Evolutionary conservation across 2,113 vertebrate species (phyloP).

Genomic region (Papio anubis): DNA sequence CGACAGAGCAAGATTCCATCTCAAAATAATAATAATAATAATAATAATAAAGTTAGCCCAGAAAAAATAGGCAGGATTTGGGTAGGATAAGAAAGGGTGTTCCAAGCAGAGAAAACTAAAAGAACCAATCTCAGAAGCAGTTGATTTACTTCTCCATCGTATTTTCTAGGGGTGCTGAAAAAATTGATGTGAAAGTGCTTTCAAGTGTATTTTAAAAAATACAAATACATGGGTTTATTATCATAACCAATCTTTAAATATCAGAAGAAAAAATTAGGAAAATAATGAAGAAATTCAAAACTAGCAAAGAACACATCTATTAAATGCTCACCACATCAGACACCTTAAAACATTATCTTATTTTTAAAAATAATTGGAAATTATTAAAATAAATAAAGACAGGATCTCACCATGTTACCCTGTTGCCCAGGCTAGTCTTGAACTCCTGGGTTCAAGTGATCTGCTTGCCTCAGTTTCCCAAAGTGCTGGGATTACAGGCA

Average conservation of each 20-base stretch:
- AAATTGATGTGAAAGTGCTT: slow-evolving; percentile 22
- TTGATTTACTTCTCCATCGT: slow-evolving; percentile 25
- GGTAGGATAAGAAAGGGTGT: neutral
- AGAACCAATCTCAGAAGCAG: neutral
- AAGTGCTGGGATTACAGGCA: no score
- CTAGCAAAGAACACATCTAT: neutral
- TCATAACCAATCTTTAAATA: slow-evolving; percentile 2
- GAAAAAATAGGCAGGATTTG: neutral
- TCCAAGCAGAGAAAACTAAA: slow-evolving; percentile 30
- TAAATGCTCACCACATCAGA: slow-evolving; percentile 15
- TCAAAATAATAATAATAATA: neutral
- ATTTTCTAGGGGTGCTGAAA: neutral
- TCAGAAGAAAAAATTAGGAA: neutral
- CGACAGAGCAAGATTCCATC: neutral
- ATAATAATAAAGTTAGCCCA: neutral
- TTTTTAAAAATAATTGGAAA: neutral
- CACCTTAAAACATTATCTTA: slow-evolving; percentile 21
- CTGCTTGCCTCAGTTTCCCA: no score
- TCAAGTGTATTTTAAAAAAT: neutral
- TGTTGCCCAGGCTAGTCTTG: no score
- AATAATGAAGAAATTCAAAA: slow-evolving; percentile 42
- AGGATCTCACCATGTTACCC: no score
- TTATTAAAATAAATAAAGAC: no score
- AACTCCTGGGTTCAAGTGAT: no score
- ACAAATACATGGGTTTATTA: slow-evolving; percentile 6